A percentile compares a stretch with the other conserved stretches of the same genome.
These are phyloP conservation scores for Megastigmus dorsalis DNA, from an alignment of 2,888 invertebrate genomes.

Conservation along the genomic window DNA sequence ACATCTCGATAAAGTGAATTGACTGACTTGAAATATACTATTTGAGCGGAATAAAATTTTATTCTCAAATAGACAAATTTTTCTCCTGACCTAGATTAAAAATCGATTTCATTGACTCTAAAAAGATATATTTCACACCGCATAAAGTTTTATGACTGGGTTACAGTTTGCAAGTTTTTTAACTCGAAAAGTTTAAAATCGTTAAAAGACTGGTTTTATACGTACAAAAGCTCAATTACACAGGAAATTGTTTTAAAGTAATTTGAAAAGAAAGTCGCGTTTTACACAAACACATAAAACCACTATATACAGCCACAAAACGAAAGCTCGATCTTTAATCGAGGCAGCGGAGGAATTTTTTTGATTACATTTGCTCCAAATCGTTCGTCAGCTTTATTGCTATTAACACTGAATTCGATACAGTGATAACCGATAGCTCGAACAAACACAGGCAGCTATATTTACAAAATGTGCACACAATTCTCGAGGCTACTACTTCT, in stretches of 20 bases:
- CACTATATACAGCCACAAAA: too few relatives aligned
- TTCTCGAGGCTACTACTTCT: too few relatives aligned
- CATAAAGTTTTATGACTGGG: background rate
- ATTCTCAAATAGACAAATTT: background rate
- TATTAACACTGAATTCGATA: background rate
- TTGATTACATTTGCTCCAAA: background rate
- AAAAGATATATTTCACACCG: background rate
- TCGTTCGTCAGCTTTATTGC: background rate
- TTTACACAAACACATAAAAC: too few relatives aligned
- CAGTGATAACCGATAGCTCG: background rate
- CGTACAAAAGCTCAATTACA: too few relatives aligned
- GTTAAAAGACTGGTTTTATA: too few relatives aligned
- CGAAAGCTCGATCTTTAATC: background rate
- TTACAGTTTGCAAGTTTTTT: too few relatives aligned
- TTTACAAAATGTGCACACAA: background rate
- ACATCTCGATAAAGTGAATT: too few relatives aligned
- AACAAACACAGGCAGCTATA: background rate
- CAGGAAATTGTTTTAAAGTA: too few relatives aligned
- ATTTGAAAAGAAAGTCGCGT: too few relatives aligned
- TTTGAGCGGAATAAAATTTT: too few relatives aligned
- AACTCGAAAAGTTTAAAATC: too few relatives aligned
- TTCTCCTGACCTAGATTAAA: background rate
- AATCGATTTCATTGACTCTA: background rate
- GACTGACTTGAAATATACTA: too few relatives aligned
- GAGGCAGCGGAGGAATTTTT: background rate